These are phyloP conservation scores for Hippocampus mohnikei DNA, from an alignment of 2,113 vertebrate species.

Conservation along the genomic window DNA sequence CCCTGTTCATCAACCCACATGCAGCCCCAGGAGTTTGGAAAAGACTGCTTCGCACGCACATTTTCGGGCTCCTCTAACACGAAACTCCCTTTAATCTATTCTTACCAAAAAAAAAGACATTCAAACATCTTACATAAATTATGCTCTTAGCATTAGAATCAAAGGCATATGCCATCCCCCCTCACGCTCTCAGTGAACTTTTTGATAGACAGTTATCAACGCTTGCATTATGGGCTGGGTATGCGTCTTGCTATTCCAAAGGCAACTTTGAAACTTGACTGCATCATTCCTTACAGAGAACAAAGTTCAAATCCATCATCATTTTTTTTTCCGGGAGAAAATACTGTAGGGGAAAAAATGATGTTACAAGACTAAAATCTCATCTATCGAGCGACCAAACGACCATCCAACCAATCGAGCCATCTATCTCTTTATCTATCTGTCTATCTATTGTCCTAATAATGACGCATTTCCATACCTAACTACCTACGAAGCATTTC, in stretches of 20 bases:
- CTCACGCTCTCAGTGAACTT: constrained; percentile 62
- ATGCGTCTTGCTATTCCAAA: constrained; percentile 55
- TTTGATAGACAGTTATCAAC: constrained; percentile 67
- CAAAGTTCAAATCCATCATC: constrained; percentile 7
- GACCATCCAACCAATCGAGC: too few relatives aligned
- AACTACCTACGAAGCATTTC: background rate
- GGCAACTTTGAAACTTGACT: constrained; percentile 42
- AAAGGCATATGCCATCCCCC: constrained; percentile 62
- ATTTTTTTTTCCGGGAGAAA: constrained; percentile 5
- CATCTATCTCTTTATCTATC: too few relatives aligned
- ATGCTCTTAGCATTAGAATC: constrained; percentile 80
- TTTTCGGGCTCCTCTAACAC: constrained; percentile 59
- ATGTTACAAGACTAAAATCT: constrained; percentile 9
- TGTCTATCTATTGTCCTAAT: too few relatives aligned
- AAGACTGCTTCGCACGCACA: constrained; percentile 63
- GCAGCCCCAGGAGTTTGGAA: constrained; percentile 58
- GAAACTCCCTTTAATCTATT: constrained; percentile 74
- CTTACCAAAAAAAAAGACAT: constrained; percentile 72
- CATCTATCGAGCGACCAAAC: too few relatives aligned
- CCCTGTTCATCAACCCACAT: constrained; percentile 59
- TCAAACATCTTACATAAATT: constrained; percentile 80
- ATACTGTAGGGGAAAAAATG: constrained; percentile 1
- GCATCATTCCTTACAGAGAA: constrained; percentile 28
- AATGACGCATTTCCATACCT: too few relatives aligned
- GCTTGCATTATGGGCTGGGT: constrained; percentile 53